Percentiles rank a stretch among this genome's conserved stretches.
Conservation (phyloP, 2,113 vertebrate species). For the Rallus limicola region DNA sequence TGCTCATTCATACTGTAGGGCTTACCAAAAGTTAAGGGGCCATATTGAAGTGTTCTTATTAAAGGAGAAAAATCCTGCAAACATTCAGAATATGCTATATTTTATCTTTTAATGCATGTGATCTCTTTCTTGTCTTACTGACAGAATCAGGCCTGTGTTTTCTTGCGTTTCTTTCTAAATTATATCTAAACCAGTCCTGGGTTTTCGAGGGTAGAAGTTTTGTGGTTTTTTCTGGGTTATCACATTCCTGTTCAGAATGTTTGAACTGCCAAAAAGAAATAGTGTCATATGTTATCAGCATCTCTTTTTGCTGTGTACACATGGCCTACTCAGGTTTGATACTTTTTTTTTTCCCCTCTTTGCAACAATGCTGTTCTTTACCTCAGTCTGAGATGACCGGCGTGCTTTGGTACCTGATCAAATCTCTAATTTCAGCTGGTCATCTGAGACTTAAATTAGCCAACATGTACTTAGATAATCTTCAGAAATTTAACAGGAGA, state of each 20-base stretch:
- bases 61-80: not conserved
- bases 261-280: not conserved
- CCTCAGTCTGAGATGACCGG: not conserved
- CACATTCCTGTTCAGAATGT: not conserved
- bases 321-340: not conserved
- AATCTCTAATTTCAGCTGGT: not conserved
- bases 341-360: not conserved
- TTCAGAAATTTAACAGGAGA: not conserved
- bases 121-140: not conserved
- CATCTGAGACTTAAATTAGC: not conserved
- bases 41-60: not conserved
- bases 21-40: not conserved
- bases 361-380: not conserved
- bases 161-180: not conserved
- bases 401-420: not conserved
- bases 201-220: not conserved
- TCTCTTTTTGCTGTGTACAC: not conserved
- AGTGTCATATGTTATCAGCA: not conserved
- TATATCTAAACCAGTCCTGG: not conserved
- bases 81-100: not conserved
- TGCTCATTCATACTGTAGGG: not conserved
- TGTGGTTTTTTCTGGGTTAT: not conserved
- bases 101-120: not conserved
- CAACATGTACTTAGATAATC: not conserved
- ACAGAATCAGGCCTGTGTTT: not conserved